Evolutionary conservation across 92 coral and sea anemone species (phyloP).

Genomic region (Palythoa caribaeorum): DNA sequence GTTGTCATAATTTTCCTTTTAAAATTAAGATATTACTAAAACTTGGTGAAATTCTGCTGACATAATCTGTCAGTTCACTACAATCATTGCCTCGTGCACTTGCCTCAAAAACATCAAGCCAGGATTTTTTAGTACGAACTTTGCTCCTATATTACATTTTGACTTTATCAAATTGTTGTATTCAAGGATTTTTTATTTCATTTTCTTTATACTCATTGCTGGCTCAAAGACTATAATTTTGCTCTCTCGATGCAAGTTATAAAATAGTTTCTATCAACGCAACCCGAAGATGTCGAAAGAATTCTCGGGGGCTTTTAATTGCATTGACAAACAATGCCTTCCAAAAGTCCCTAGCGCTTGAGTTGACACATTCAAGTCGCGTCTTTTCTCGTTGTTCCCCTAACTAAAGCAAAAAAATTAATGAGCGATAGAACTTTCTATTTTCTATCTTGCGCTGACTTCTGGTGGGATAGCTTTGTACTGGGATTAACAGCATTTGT

Average conservation of each 20-base stretch:
- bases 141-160: neutral
- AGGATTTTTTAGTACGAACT: neutral
- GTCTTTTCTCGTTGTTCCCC: constrained; percentile 6
- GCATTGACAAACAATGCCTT: constrained; percentile 71
- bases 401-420: neutral
- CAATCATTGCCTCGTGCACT: neutral
- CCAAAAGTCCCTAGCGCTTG: constrained; percentile 44
- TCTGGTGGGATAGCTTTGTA: constrained; percentile 7
- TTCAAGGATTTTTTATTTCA: neutral
- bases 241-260: neutral
- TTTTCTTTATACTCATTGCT: neutral
- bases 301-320: constrained; percentile 72
- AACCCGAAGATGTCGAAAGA: constrained; percentile 54
- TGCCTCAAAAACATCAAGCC: constrained; percentile 2
- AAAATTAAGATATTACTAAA: constrained; percentile 6
- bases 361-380: constrained; percentile 32
- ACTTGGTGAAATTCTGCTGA: constrained; percentile 11
- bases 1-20: neutral
- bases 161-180: constrained; percentile 7
- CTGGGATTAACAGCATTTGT: neutral
- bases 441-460: neutral
- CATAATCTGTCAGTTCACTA: neutral
- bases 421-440: neutral
- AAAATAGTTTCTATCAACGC: constrained; percentile 55
- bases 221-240: neutral